phyloP scores from a whole-genome alignment of 2,888 invertebrate genomes.

The Caenorhabditis becei region DNA sequence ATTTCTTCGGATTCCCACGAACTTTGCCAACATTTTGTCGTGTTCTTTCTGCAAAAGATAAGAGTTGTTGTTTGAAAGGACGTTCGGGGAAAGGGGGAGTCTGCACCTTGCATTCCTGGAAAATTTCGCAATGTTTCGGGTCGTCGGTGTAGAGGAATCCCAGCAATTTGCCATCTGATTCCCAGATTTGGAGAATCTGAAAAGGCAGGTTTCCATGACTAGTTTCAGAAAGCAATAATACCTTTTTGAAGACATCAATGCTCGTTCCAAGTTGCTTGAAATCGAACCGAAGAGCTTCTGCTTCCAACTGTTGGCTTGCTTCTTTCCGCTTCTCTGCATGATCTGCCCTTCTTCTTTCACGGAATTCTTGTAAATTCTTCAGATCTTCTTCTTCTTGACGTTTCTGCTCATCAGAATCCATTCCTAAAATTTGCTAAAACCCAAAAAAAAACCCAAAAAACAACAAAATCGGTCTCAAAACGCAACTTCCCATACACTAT shows the following conservation, averaged over 20 bases:
- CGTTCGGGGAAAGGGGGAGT: no score
- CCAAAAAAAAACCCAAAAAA: neutral
- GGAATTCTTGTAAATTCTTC: no score
- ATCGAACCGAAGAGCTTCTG: no score
- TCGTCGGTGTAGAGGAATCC: conserved; percentile 1
- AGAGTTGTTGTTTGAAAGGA: no score
- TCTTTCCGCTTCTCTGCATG: no score
- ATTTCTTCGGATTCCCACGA: neutral
- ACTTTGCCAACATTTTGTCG: neutral
- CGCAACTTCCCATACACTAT: neutral
- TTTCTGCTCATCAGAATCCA: no score
- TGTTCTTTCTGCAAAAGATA: neutral
- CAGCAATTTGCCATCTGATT: neutral
- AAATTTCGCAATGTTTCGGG: neutral
- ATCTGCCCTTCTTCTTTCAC: no score
- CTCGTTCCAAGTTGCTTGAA: no score
- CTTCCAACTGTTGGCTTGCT: no score
- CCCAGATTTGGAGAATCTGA: neutral
- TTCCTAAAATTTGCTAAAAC: neutral
- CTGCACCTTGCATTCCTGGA: neutral
- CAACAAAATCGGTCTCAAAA: neutral
- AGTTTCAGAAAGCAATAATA: neutral
- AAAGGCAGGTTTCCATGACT: neutral
- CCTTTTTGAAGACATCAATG: neutral
- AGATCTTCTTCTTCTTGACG: no score